phyloP scores from a whole-genome alignment of 1,140 invertebrate genomes.

The Acromyrmex charruanus region DNA sequence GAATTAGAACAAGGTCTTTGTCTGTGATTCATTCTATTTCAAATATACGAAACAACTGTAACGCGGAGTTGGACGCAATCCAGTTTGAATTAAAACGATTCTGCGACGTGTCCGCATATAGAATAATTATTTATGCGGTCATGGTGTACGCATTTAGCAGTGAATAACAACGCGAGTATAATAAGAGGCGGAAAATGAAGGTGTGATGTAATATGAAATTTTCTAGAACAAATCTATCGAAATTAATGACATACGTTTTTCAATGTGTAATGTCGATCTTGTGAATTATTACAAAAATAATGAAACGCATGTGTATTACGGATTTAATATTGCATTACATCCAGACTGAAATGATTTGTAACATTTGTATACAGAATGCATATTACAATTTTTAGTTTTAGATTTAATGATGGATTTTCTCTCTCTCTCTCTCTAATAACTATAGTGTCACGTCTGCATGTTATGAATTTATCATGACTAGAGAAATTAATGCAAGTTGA shows the following conservation, averaged over 20 bases:
- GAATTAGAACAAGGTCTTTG: slow-evolving; percentile 76
- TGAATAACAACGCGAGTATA: background rate
- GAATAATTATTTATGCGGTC: slow-evolving; percentile 59
- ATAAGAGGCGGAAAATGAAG: background rate
- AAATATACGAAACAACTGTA: slow-evolving; percentile 69
- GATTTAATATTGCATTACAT: background rate
- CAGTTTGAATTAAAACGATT: slow-evolving; percentile 61
- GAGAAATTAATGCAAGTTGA: slow-evolving; percentile 22
- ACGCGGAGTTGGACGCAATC: slow-evolving; percentile 68
- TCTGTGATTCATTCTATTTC: slow-evolving; percentile 76
- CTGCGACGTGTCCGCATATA: slow-evolving; percentile 25
- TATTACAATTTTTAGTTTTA: slow-evolving; percentile 14
- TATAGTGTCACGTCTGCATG: background rate
- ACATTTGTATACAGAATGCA: background rate
- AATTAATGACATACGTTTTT: background rate
- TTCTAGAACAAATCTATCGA: background rate
- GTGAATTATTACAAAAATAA: slow-evolving; percentile 17
- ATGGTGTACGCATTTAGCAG: slow-evolving; percentile 20
- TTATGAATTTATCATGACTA: slow-evolving; percentile 31
- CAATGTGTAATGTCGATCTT: background rate
- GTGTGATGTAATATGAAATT: slow-evolving; percentile 17
- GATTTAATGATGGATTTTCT: slow-evolving; percentile 3
- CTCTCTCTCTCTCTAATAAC: background rate
- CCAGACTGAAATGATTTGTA: slow-evolving; percentile 1
- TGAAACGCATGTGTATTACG: background rate